Conservation (phyloP, 2,113 vertebrate species). For the Prunella fulvescens region DNA sequence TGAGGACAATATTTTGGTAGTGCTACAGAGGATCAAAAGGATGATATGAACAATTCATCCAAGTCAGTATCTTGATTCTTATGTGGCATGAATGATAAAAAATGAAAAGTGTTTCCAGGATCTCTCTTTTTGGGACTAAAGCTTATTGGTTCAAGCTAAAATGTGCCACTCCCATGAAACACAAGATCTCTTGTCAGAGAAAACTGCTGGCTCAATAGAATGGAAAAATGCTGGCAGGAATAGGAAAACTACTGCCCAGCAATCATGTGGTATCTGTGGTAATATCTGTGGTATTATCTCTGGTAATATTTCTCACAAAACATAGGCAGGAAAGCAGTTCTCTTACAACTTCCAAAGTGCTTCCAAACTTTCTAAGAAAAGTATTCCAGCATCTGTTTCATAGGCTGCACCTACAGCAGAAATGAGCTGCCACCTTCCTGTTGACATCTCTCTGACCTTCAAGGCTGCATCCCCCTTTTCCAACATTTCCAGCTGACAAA, state of each 20-base stretch:
- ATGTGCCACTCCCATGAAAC: conserved; percentile 18
- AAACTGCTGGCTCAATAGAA: not conserved
- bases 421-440: not conserved
- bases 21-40: not conserved
- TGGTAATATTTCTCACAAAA: not conserved
- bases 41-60: not conserved
- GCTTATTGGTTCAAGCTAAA: not conserved
- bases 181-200: not conserved
- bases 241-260: not conserved
- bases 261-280: not conserved
- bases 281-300: not conserved
- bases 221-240: not conserved
- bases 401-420: not conserved
- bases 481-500: not conserved
- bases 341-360: not conserved
- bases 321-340: not conserved
- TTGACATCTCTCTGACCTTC: not conserved
- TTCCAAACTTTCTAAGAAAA: not conserved
- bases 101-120: not conserved
- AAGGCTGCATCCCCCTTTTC: not conserved
- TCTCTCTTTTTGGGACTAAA: conserved; percentile 12
- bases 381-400: not conserved
- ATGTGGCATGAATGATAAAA: not conserved
- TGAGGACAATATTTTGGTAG: not conserved
- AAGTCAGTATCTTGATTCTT: not conserved